Evolutionary conservation across 2,888 invertebrate species (phyloP).

Genomic region (Agonopterix arenella): DNA sequence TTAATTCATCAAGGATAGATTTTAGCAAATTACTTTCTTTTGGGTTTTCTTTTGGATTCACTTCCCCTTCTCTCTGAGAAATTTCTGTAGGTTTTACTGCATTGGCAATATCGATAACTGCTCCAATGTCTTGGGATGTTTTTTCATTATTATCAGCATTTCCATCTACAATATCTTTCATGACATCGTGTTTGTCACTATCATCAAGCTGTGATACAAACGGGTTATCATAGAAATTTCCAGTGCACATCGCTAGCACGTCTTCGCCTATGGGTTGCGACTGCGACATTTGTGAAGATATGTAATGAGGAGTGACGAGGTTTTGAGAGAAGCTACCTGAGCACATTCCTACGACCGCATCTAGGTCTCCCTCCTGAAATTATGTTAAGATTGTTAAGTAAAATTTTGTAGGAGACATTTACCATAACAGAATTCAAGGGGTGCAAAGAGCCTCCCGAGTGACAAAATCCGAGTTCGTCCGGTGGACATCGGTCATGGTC

Average conservation of each 20-base stretch:
- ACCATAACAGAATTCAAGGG: too few species aligned
- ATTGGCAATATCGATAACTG: background rate
- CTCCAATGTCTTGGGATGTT: background rate
- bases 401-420: too few species aligned
- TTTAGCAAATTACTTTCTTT: constrained; percentile 28
- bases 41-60: constrained; percentile 2
- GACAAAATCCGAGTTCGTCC: too few species aligned
- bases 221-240: constrained; percentile 70
- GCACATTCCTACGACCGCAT: constrained; percentile 73
- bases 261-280: constrained; percentile 63
- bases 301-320: constrained; percentile 55
- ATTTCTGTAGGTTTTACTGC: background rate
- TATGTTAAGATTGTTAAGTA: too few species aligned
- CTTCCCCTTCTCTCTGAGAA: too few species aligned
- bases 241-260: constrained; percentile 74
- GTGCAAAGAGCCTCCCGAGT: too few species aligned
- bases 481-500: too few species aligned
- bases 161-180: background rate
- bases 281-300: constrained; percentile 32
- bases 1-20: constrained; percentile 56
- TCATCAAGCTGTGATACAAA: constrained; percentile 37
- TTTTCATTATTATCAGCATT: background rate
- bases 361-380: constrained; percentile 46
- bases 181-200: constrained; percentile 13
- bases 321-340: constrained; percentile 69